A percentile compares a stretch with the other conserved stretches of the same genome.
Conservation (phyloP, 2,888 invertebrate species). For the Pyrocoelia pectoralis region DNA sequence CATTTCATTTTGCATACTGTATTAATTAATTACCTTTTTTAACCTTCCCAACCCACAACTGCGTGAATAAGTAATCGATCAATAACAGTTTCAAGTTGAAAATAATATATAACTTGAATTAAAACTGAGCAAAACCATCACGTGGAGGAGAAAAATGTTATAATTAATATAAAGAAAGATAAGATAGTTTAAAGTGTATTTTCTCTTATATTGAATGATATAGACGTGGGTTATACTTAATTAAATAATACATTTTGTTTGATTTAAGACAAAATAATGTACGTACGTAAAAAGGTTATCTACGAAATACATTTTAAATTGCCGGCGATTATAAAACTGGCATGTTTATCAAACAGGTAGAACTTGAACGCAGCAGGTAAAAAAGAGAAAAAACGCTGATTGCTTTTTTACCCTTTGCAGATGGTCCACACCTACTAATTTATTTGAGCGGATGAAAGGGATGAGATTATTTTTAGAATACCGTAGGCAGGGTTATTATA, state of each 20-base stretch:
- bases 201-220: conserved; percentile 20
- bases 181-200: conserved; percentile 19
- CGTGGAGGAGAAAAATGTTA: conserved; percentile 33
- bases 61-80: not conserved
- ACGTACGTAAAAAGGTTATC: conserved; percentile 30
- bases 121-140: conserved; percentile 26
- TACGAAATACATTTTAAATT: conserved; percentile 29
- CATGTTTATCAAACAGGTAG: conserved; percentile 39
- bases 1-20: not conserved
- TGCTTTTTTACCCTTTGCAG: conserved; percentile 40
- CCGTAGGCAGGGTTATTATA: conserved; percentile 17
- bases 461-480: conserved; percentile 24
- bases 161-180: conserved; percentile 31
- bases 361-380: conserved; percentile 34
- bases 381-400: conserved; percentile 35
- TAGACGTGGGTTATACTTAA: conserved; percentile 23
- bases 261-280: conserved; percentile 23
- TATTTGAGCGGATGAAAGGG: conserved; percentile 31
- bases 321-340: conserved; percentile 31
- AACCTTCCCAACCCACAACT: conserved; percentile 10
- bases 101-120: conserved; percentile 35
- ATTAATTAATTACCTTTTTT: conserved; percentile 18
- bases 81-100: conserved; percentile 21
- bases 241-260: conserved; percentile 31
- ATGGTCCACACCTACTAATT: conserved; percentile 40